Evolutionary conservation across 92 coral and sea anemone genomes (phyloP).

Genomic region (Umimayanthus kanabou): DNA sequence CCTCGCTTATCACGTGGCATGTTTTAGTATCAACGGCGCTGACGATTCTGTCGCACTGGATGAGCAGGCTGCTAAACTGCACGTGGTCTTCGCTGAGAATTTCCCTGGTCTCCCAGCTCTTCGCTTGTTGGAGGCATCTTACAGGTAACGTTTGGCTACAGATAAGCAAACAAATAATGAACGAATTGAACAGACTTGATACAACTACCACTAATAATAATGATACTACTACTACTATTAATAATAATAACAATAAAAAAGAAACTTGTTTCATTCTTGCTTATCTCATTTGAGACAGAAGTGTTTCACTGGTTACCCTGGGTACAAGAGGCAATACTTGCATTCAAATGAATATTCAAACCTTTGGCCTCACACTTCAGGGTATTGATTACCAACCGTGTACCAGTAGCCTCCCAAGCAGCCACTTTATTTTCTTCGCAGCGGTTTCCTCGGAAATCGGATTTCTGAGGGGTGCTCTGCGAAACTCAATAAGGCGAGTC

Average conservation of each 20-base stretch:
- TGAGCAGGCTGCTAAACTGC: conserved; percentile 88
- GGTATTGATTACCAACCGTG: too few species aligned
- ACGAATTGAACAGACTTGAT: too few species aligned
- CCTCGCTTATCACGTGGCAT: background rate
- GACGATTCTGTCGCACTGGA: conserved; percentile 93
- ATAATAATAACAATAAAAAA: too few species aligned
- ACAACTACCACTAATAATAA: too few species aligned
- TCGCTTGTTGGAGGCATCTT: conserved; percentile 89
- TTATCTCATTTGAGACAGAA: background rate
- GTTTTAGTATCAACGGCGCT: conserved; percentile 90
- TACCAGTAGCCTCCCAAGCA: too few species aligned
- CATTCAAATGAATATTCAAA: background rate
- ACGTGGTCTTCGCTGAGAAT: conserved; percentile 95
- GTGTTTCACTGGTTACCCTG: background rate
- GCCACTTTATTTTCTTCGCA: too few species aligned
- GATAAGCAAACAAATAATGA: too few species aligned
- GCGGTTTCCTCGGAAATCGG: too few species aligned
- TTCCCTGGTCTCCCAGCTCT: conserved; percentile 74
- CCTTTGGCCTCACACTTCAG: background rate
- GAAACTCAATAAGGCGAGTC: too few species aligned
- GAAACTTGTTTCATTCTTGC: background rate
- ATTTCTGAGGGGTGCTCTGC: too few species aligned
- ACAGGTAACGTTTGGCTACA: conserved; percentile 56
- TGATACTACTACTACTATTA: too few species aligned
- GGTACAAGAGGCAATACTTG: too few species aligned